Evolutionary conservation across 1,140 invertebrate genomes (phyloP).

Genomic region (Diorhabda sublineata): DNA sequence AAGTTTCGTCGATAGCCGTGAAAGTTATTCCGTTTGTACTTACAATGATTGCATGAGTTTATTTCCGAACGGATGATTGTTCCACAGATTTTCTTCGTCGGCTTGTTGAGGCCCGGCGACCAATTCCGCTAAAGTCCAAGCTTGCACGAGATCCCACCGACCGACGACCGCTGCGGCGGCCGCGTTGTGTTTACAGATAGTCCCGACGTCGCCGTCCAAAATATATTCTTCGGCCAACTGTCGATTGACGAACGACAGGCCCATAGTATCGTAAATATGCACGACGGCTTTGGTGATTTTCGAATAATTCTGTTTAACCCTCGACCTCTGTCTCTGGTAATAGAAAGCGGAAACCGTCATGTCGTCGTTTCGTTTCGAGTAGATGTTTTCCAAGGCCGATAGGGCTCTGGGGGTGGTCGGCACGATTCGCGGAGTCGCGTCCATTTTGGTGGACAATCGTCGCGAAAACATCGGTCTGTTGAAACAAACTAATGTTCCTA

Average conservation of each 20-base stretch:
- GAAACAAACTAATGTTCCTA: slow-evolving; percentile 80
- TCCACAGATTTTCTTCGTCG: slow-evolving; percentile 69
- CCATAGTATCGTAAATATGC: slow-evolving; percentile 74
- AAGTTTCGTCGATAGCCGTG: no score
- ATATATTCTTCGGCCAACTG: slow-evolving; percentile 80
- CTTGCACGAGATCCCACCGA: slow-evolving; percentile 76
- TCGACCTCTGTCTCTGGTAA: slow-evolving; percentile 55
- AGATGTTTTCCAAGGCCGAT: slow-evolving; percentile 66
- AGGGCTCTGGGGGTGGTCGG: slow-evolving; percentile 70
- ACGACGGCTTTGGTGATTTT: slow-evolving; percentile 55
- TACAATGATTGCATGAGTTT: slow-evolving; percentile 79
- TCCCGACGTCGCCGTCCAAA: slow-evolving; percentile 58
- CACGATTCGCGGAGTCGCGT: slow-evolving; percentile 46
- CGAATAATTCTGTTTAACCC: slow-evolving; percentile 27
- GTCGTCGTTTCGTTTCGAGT: slow-evolving; percentile 52
- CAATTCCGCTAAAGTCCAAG: slow-evolving; percentile 77
- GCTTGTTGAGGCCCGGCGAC: slow-evolving; percentile 58
- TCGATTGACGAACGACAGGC: slow-evolving; percentile 72
- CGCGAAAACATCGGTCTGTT: slow-evolving; percentile 72
- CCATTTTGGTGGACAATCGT: slow-evolving; percentile 62
- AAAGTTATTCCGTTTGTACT: neutral
- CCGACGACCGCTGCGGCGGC: slow-evolving; percentile 67
- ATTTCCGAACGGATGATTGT: slow-evolving; percentile 79
- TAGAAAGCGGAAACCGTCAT: slow-evolving; percentile 72
- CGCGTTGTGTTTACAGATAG: slow-evolving; percentile 79